phyloP scores from a whole-genome alignment of 2,113 vertebrate species.

The Megalops atlanticus region DNA sequence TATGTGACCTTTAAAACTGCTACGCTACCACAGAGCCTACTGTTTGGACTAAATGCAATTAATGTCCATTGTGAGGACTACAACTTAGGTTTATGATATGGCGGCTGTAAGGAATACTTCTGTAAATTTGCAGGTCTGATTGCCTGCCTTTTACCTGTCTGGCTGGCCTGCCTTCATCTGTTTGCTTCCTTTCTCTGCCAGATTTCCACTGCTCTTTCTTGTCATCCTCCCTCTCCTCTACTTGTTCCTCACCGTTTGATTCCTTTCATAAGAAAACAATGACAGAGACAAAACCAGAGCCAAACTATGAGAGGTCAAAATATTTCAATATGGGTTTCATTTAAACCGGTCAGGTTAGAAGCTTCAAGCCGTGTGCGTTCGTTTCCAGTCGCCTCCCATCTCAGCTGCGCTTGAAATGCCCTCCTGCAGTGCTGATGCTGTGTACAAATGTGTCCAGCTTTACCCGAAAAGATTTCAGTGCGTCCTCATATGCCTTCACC shows the following conservation, averaged over 20 bases:
- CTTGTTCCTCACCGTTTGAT: not conserved
- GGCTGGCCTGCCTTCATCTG: constrained; percentile 13
- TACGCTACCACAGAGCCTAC: not conserved
- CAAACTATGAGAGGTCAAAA: not conserved
- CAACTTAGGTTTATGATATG: not conserved
- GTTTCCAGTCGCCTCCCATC: not conserved
- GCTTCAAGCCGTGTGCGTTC: not conserved
- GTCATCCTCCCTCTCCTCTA: not conserved
- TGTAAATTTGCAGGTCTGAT: not conserved
- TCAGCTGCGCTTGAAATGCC: not conserved
- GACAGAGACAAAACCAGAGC: not conserved
- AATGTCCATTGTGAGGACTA: not conserved
- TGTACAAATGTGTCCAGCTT: not conserved
- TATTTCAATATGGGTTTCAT: not conserved
- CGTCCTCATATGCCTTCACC: constrained; percentile 48
- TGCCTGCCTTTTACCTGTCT: constrained; percentile 21
- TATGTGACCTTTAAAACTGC: too few species aligned
- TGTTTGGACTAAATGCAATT: not conserved
- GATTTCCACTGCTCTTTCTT: not conserved
- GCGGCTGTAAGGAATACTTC: not conserved
- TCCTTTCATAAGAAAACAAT: not conserved
- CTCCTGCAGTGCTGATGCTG: not conserved
- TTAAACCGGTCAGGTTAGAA: not conserved
- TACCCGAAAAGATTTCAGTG: constrained; percentile 47
- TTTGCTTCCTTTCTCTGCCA: constrained; percentile 20